Evolutionary conservation across 2,888 invertebrate genomes (phyloP).

Genomic region (Serrognathus titanus): DNA sequence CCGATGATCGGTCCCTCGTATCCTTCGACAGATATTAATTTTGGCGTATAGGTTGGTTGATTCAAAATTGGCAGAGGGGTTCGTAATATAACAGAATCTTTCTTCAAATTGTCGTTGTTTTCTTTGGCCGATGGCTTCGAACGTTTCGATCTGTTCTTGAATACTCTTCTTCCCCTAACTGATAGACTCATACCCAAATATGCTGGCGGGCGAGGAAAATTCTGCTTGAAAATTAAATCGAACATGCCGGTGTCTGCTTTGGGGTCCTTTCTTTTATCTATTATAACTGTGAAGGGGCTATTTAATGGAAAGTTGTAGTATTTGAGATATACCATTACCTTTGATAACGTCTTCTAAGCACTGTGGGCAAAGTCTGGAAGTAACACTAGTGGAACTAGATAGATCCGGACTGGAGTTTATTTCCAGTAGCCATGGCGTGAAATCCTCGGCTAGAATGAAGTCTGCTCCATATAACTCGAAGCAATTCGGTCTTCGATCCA

Average conservation of each 20-base stretch:
- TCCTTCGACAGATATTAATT: constrained; percentile 40
- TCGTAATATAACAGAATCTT: constrained; percentile 47
- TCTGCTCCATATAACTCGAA: constrained; percentile 95
- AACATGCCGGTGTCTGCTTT: constrained; percentile 79
- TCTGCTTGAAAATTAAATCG: constrained; percentile 75
- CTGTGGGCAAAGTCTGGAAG: constrained; percentile 79
- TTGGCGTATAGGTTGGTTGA: constrained; percentile 18
- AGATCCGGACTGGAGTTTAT: constrained; percentile 93
- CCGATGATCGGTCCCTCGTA: constrained; percentile 66
- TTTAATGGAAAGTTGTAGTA: background rate
- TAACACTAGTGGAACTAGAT: constrained; percentile 86
- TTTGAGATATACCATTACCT: constrained; percentile 55
- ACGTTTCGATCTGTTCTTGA: constrained; percentile 44
- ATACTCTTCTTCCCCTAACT: constrained; percentile 63
- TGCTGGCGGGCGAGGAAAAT: constrained; percentile 73
- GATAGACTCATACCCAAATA: constrained; percentile 73
- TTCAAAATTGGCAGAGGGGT: constrained; percentile 41
- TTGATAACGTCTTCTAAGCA: constrained; percentile 88
- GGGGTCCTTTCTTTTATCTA: constrained; percentile 68
- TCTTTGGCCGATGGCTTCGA: constrained; percentile 23
- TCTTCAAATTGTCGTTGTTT: constrained; percentile 37
- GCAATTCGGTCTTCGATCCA: constrained; percentile 78
- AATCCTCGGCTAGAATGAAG: constrained; percentile 87
- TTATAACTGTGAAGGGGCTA: constrained; percentile 61
- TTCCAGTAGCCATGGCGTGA: constrained; percentile 89